Percentiles rank a stretch among this genome's conserved stretches.
Conservation (phyloP, 2,113 vertebrate species). For the Cyanistes caeruleus region DNA sequence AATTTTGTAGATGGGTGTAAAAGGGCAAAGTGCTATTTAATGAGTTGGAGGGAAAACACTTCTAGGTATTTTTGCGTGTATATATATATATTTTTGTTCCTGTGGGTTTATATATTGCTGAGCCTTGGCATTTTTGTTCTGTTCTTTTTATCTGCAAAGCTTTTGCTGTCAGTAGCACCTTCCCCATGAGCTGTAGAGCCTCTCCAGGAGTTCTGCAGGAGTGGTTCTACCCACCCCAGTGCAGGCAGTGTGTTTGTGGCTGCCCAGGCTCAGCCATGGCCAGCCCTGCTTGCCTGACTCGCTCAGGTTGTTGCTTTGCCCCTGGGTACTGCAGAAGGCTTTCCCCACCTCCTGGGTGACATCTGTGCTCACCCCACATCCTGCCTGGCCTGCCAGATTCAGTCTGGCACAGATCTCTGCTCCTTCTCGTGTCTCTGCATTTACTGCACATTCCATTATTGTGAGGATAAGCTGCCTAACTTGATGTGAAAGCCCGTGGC, state of each 20-base stretch:
- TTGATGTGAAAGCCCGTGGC: neutral
- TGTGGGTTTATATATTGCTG: neutral
- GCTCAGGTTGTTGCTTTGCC: neutral
- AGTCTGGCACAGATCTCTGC: neutral
- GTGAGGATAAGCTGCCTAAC: neutral
- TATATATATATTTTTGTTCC: neutral
- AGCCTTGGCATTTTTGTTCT: neutral
- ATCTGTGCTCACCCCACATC: neutral
- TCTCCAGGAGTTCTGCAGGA: neutral
- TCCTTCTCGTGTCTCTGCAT: neutral
- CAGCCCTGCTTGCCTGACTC: neutral
- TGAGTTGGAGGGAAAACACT: neutral
- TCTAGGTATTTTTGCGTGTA: neutral
- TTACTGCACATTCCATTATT: neutral
- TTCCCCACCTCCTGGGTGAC: fast-evolving
- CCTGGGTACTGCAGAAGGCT: neutral
- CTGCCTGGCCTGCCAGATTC: neutral
- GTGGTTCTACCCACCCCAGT: fast-evolving
- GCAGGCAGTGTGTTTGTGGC: neutral
- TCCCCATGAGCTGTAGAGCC: neutral
- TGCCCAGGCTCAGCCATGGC: neutral
- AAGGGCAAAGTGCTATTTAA: neutral
- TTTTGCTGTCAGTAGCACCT: neutral
- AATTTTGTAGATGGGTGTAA: neutral
- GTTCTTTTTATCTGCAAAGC: no score